Conservation (phyloP, 1,140 invertebrate genomes). For the Scaptomyza hsui region DNA sequence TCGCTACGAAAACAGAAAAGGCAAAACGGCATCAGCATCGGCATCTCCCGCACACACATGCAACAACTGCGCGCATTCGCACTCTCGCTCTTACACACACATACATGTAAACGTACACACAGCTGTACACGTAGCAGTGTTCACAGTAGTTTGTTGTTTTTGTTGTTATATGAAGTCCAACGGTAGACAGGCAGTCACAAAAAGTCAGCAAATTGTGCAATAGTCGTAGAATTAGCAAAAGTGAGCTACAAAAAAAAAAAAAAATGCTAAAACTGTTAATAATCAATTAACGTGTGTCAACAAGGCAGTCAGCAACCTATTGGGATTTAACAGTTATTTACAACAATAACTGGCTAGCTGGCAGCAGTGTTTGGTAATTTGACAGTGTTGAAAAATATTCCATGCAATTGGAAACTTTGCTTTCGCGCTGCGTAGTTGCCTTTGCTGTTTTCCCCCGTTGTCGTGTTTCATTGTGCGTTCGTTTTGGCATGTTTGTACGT, state of each 20-base stretch:
- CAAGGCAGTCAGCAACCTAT: conserved; percentile 4
- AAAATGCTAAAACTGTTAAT: conserved; percentile 34
- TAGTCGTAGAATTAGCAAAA: conserved; percentile 25
- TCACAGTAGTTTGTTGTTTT: conserved; percentile 47
- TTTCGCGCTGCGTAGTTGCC: conserved; percentile 53
- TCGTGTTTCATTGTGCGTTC: conserved; percentile 25
- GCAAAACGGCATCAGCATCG: conserved; percentile 33
- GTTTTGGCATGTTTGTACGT: neutral
- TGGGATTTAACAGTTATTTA: conserved; percentile 31
- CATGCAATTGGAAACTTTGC: conserved; percentile 45
- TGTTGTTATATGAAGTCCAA: conserved; percentile 44
- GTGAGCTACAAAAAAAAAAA: conserved; percentile 18
- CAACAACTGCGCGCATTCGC: conserved; percentile 53
- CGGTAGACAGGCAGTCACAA: conserved; percentile 22
- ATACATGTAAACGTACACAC: conserved; percentile 30
- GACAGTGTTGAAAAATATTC: conserved; percentile 50
- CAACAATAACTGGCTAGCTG: conserved; percentile 38
- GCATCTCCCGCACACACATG: conserved; percentile 31
- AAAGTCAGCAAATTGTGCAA: conserved; percentile 67
- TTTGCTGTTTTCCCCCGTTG: conserved; percentile 46
- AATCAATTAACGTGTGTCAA: conserved; percentile 48
- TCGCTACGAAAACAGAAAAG: conserved; percentile 44
- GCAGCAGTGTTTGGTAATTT: conserved; percentile 24
- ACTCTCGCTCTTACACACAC: conserved; percentile 50
- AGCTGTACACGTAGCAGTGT: conserved; percentile 76